These are phyloP conservation scores for Pseudococcus jackbeardsleyi DNA, from an alignment of 2,888 invertebrate genomes.

Conservation along the genomic window DNA sequence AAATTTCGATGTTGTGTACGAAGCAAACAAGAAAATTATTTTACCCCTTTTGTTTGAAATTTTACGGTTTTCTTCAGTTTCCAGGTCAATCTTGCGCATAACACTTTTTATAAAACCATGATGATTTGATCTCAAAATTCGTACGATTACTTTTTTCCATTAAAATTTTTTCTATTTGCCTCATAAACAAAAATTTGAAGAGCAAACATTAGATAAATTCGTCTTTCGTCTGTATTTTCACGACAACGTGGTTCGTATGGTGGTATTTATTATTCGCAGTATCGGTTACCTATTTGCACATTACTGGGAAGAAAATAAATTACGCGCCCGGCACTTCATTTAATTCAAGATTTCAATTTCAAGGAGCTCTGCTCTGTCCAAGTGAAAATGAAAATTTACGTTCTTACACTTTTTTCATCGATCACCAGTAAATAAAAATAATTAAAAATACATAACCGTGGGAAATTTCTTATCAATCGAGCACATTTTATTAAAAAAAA, in stretches of 20 bases:
- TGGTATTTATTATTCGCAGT: background rate
- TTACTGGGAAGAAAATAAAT: background rate
- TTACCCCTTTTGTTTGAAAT: too few species aligned
- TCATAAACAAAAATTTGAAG: background rate
- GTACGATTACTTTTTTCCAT: too few species aligned
- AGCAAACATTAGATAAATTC: background rate
- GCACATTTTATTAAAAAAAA: background rate
- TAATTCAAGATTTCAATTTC: background rate
- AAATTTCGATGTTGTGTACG: too few species aligned
- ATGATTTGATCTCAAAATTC: too few species aligned
- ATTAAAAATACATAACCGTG: background rate
- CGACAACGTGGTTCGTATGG: background rate
- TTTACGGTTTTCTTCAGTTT: too few species aligned
- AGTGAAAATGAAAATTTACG: background rate
- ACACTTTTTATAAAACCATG: too few species aligned
- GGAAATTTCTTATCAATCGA: background rate
- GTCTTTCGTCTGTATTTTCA: background rate
- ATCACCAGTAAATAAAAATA: background rate
- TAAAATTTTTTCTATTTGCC: too few species aligned
- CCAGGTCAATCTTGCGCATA: too few species aligned
- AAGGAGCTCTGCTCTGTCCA: background rate
- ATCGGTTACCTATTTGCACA: slow-evolving; percentile 1
- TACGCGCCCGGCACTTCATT: background rate
- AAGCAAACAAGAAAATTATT: too few species aligned
- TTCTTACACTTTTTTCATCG: background rate